Percentiles rank a stretch among this genome's conserved stretches.
Evolutionary conservation across 1,140 invertebrate species (phyloP).

Genomic region (Diuraphis noxia): DNA sequence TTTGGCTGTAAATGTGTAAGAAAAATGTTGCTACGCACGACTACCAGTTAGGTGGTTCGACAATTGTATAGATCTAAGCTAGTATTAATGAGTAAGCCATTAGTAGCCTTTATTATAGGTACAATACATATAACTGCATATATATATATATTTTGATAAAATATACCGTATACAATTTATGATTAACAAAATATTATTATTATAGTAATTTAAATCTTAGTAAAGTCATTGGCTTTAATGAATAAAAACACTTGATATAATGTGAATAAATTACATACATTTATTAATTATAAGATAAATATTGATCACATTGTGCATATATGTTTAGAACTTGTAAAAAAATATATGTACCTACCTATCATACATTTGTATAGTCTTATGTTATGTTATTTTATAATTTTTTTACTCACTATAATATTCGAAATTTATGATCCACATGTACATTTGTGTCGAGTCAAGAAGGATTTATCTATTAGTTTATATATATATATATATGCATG

Average conservation of each 20-base stretch:
- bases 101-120: not conserved
- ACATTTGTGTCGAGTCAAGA: not conserved
- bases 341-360: not conserved
- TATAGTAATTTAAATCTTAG: not conserved
- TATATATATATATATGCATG: too few relatives aligned
- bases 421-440: not conserved
- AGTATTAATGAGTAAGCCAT: not conserved
- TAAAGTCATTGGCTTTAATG: not conserved
- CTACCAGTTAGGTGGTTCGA: not conserved
- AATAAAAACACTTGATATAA: not conserved
- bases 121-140: not conserved
- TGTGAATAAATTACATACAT: too few relatives aligned
- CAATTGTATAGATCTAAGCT: not conserved
- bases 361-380: not conserved
- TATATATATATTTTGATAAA: too few relatives aligned
- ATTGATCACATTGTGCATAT: not conserved
- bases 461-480: not conserved
- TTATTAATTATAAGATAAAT: not conserved
- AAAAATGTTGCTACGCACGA: not conserved
- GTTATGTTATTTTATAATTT: not conserved
- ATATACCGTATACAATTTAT: not conserved
- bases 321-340: not conserved
- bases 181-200: not conserved
- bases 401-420: not conserved
- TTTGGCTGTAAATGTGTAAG: too few relatives aligned